Evolutionary conservation across 2,113 vertebrate genomes (phyloP).

Genomic region (Vulpes lagopus): DNA sequence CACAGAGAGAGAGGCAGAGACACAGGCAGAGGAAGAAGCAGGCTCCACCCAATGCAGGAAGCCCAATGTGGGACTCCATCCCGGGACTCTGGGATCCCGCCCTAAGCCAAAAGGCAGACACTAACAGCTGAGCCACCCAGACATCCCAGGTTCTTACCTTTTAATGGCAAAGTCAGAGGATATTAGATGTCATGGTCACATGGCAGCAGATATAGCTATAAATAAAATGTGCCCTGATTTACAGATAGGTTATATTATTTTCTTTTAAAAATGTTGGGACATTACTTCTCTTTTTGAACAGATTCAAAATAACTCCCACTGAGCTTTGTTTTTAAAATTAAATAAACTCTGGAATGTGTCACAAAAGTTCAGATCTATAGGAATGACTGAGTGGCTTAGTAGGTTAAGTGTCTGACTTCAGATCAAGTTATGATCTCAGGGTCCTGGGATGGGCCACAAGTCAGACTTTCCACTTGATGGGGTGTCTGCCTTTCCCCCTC

Average conservation of each 20-base stretch:
- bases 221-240: background rate
- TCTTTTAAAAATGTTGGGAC: background rate
- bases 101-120: too few relatives aligned
- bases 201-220: background rate
- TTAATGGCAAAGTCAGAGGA: background rate
- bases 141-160: too few relatives aligned
- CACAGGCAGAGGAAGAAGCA: too few relatives aligned
- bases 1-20: too few relatives aligned
- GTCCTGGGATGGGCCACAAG: background rate
- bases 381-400: background rate
- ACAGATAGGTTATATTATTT: background rate
- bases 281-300: background rate
- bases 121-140: too few relatives aligned
- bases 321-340: background rate
- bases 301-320: background rate
- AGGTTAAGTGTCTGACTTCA: background rate
- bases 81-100: too few relatives aligned
- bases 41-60: too few relatives aligned
- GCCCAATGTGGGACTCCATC: too few relatives aligned
- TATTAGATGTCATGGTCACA: background rate
- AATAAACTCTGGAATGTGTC: background rate
- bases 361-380: background rate
- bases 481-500: background rate
- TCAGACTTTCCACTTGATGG: background rate
- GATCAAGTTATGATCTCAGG: background rate